Conservation (phyloP, 92 coral and sea anemone species). For the Pocillopora meandrina region DNA sequence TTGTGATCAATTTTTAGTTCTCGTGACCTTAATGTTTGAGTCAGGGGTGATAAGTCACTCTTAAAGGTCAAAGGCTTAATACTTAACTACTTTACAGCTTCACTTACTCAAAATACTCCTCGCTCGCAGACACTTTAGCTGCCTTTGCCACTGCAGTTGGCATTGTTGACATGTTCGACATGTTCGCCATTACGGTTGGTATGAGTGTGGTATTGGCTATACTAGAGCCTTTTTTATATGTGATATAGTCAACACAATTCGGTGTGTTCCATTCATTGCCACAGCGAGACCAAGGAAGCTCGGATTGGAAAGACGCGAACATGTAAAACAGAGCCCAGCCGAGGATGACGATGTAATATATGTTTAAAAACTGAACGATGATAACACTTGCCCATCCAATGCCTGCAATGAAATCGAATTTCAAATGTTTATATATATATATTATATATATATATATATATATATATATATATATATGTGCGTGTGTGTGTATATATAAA, state of each 20-base stretch:
- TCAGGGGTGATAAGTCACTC: too few species aligned
- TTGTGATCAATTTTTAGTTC: too few species aligned
- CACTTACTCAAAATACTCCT: constrained; percentile 87
- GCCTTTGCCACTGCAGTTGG: constrained; percentile 25
- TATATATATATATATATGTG: too few species aligned
- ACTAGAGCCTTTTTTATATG: not conserved
- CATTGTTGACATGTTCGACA: constrained; percentile 11
- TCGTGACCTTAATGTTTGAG: too few species aligned
- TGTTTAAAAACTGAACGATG: constrained; percentile 78
- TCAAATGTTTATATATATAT: not conserved
- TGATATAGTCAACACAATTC: constrained; percentile 37
- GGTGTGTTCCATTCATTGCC: constrained; percentile 76
- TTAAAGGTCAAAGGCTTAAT: not conserved
- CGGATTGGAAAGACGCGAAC: constrained; percentile 76
- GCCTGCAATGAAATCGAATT: constrained; percentile 32
- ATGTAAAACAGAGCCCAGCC: constrained; percentile 84
- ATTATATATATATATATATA: too few species aligned
- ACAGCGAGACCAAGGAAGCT: constrained; percentile 84
- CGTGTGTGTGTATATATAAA: too few species aligned
- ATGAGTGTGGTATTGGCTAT: not conserved
- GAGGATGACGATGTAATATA: constrained; percentile 83
- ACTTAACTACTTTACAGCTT: too few species aligned
- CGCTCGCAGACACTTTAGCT: constrained; percentile 61
- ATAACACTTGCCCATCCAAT: constrained; percentile 91
- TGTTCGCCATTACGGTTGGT: constrained; percentile 12